These are phyloP conservation scores for Mungos mungo DNA, from an alignment of 2,113 vertebrate species.

Conservation along the genomic window DNA sequence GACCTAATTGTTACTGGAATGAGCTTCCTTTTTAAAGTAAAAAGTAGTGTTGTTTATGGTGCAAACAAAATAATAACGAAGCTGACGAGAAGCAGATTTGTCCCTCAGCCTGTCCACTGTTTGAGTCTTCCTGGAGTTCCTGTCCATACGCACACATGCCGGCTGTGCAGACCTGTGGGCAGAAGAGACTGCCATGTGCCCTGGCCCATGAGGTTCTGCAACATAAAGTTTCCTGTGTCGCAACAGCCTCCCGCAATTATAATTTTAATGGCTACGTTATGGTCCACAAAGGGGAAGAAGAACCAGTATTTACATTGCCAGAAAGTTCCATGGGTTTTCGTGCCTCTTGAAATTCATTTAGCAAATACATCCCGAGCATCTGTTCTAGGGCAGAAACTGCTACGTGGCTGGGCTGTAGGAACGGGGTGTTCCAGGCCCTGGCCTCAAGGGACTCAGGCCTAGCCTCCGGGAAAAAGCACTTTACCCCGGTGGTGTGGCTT, in stretches of 20 bases:
- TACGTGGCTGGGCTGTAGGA: not conserved
- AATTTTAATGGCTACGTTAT: not conserved
- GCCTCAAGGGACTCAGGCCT: not conserved
- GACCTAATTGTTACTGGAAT: not conserved
- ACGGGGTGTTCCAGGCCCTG: not conserved
- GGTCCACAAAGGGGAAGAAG: not conserved
- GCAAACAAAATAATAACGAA: not conserved
- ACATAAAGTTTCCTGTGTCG: not conserved
- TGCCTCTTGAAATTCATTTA: constrained; percentile 24
- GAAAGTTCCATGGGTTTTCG: constrained; percentile 32
- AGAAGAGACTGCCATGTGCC: not conserved
- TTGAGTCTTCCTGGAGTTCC: not conserved
- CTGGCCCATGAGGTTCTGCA: not conserved
- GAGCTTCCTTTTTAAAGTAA: not conserved
- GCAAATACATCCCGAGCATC: not conserved
- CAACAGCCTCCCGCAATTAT: not conserved
- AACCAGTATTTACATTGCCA: not conserved
- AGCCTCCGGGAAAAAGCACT: not conserved
- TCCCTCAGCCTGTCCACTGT: not conserved
- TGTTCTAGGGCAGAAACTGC: not conserved
- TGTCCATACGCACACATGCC: accelerated
- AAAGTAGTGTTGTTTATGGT: not conserved
- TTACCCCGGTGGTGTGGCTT: not conserved
- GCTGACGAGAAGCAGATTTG: not conserved
- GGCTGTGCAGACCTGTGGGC: not conserved